phyloP scores from a whole-genome alignment of 2,113 vertebrate genomes.

The Cyprinus carpio region DNA sequence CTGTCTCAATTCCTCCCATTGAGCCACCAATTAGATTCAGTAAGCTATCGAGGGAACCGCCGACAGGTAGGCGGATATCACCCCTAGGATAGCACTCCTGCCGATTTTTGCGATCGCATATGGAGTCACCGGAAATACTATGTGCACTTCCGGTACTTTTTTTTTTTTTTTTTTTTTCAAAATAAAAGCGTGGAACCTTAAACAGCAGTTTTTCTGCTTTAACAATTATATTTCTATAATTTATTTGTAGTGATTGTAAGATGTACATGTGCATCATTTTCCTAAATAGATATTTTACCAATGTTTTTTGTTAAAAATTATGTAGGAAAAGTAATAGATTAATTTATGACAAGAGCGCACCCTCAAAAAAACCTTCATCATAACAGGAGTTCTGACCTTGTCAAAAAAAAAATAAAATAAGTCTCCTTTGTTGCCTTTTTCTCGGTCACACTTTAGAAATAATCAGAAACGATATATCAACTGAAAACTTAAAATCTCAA shows the following conservation, averaged over 20 bases:
- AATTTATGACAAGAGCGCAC: too few relatives aligned
- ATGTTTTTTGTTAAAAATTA: too few relatives aligned
- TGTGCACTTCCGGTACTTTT: not conserved
- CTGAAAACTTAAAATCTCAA: too few relatives aligned
- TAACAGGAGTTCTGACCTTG: too few relatives aligned
- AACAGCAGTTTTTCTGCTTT: not conserved
- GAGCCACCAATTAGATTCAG: not conserved
- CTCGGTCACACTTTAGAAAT: too few relatives aligned
- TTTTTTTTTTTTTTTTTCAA: not conserved
- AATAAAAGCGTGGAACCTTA: constrained; percentile 16
- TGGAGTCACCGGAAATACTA: constrained; percentile 36
- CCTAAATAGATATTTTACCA: too few relatives aligned
- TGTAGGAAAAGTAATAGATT: too few relatives aligned
- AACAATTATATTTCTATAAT: not conserved
- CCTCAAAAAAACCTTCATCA: too few relatives aligned
- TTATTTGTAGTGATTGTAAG: not conserved
- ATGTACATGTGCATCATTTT: not conserved
- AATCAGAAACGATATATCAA: too few relatives aligned
- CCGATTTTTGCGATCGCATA: constrained; percentile 14
- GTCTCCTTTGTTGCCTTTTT: too few relatives aligned
- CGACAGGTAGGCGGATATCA: constrained; percentile 33
- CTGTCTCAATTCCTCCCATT: not conserved
- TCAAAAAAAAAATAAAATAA: too few relatives aligned
- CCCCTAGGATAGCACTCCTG: constrained; percentile 25
- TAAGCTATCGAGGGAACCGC: not conserved